Conservation (phyloP, 2,113 vertebrate genomes). For the Scatophagus argus region DNA sequence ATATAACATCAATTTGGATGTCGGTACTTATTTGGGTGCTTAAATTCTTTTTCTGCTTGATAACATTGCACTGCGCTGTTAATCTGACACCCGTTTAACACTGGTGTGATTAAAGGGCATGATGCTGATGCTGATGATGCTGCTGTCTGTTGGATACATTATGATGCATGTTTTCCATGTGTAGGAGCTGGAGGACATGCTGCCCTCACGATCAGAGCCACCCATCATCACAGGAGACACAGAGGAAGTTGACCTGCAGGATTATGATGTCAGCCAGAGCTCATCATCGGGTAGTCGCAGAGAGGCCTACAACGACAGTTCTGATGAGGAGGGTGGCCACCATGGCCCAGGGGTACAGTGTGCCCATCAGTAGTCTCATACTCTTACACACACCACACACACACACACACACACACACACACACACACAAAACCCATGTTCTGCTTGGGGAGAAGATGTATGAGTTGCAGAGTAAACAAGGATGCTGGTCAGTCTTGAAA, state of each 20-base stretch:
- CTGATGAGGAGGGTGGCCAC: slow-evolving; percentile 95
- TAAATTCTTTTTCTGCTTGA: not conserved
- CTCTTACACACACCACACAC: not conserved
- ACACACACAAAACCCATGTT: slow-evolving; percentile 4
- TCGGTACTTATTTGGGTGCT: no score
- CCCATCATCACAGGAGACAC: slow-evolving; percentile 91
- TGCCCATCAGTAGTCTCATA: slow-evolving; percentile 91
- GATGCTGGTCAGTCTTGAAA: slow-evolving; percentile 82
- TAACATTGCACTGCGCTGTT: not conserved
- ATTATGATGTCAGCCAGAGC: slow-evolving; percentile 92
- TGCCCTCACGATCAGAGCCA: slow-evolving; percentile 94
- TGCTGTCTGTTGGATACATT: not conserved
- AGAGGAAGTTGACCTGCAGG: slow-evolving; percentile 97
- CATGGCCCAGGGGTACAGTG: slow-evolving; percentile 97
- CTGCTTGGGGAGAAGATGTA: slow-evolving; percentile 61
- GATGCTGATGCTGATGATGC: not conserved
- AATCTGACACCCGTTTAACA: not conserved
- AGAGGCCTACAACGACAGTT: slow-evolving; percentile 98
- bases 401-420: slow-evolving; percentile 4
- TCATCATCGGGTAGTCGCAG: slow-evolving; percentile 91
- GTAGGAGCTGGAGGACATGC: slow-evolving; percentile 97
- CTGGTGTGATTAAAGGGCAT: not conserved
- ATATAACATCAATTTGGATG: no score
- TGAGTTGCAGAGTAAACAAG: slow-evolving; percentile 80
- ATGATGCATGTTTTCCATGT: not conserved